phyloP scores from a whole-genome alignment of 2,113 vertebrate species.

The Heptranchias perlo region DNA sequence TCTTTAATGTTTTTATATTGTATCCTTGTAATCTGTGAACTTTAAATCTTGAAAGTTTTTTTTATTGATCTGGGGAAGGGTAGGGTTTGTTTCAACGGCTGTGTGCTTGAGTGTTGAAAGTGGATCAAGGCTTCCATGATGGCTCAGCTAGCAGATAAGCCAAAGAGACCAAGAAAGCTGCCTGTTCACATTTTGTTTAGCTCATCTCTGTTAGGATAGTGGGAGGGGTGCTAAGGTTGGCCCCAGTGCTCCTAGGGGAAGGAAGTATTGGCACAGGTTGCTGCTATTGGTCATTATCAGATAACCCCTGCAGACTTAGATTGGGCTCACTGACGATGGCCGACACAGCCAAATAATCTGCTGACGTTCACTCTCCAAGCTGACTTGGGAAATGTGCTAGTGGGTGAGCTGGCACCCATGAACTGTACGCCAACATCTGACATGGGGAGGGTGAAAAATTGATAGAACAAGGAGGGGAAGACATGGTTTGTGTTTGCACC shows the following conservation, averaged over 20 bases:
- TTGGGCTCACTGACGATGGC: not conserved
- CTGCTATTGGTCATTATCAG: not conserved
- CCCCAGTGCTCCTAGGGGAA: not conserved
- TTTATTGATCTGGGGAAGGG: not conserved
- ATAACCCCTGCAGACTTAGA: not conserved
- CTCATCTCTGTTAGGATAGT: not conserved
- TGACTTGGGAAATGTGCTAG: not conserved
- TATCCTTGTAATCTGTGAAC: not conserved
- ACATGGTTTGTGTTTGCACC: not conserved
- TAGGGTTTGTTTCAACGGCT: not conserved
- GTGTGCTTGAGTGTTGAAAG: not conserved
- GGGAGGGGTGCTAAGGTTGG: not conserved
- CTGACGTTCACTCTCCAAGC: not conserved
- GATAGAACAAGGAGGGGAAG: not conserved
- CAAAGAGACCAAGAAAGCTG: not conserved
- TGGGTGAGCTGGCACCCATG: not conserved
- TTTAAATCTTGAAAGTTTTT: not conserved
- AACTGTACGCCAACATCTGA: not conserved
- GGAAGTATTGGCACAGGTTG: not conserved
- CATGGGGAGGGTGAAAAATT: not conserved
- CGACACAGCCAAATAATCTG: not conserved
- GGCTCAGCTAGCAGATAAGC: not conserved
- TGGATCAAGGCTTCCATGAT: not conserved
- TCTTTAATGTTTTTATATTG: not conserved
- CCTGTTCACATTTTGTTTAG: not conserved